phyloP scores from a whole-genome alignment of 2,797 vertebrate species.

The Melanotaenia pygmaea region DNA sequence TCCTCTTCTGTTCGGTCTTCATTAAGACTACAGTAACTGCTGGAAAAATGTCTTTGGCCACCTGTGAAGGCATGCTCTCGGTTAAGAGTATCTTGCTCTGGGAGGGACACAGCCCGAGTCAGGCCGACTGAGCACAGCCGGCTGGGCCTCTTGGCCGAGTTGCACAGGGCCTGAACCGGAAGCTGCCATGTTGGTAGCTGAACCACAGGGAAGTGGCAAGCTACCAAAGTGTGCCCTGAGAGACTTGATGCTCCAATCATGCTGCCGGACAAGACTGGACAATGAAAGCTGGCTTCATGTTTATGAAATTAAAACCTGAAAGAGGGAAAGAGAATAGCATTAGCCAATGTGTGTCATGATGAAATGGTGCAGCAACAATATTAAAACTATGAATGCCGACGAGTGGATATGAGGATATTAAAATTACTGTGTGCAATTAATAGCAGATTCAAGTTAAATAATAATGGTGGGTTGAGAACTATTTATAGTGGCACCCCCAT shows the following conservation, averaged over 20 bases:
- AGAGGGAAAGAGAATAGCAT: constrained; percentile 3
- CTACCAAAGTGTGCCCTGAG: constrained; percentile 90
- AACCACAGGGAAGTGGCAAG: constrained; percentile 90
- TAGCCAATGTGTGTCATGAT: not conserved
- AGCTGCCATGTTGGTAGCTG: constrained; percentile 88
- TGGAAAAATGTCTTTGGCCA: constrained; percentile 75
- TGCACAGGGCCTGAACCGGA: constrained; percentile 85
- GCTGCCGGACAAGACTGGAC: constrained; percentile 47
- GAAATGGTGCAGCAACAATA: constrained; percentile 1
- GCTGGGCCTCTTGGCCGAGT: constrained; percentile 79
- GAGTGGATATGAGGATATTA: not conserved
- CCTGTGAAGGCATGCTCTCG: constrained; percentile 81
- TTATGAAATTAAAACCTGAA: constrained; percentile 36
- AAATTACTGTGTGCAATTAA: not conserved
- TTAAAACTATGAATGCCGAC: not conserved
- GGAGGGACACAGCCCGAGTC: constrained; percentile 82
- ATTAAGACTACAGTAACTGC: constrained; percentile 69
- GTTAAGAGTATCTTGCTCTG: constrained; percentile 85
- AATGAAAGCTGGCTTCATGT: constrained; percentile 35
- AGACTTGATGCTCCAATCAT: constrained; percentile 93
- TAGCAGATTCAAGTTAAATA: not conserved
- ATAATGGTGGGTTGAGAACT: not conserved
- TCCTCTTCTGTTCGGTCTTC: constrained; percentile 74
- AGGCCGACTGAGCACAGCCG: constrained; percentile 85
- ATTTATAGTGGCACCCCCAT: not conserved